Conservation (phyloP, 2,888 invertebrate genomes). For the Sphecodes monilicornis region DNA sequence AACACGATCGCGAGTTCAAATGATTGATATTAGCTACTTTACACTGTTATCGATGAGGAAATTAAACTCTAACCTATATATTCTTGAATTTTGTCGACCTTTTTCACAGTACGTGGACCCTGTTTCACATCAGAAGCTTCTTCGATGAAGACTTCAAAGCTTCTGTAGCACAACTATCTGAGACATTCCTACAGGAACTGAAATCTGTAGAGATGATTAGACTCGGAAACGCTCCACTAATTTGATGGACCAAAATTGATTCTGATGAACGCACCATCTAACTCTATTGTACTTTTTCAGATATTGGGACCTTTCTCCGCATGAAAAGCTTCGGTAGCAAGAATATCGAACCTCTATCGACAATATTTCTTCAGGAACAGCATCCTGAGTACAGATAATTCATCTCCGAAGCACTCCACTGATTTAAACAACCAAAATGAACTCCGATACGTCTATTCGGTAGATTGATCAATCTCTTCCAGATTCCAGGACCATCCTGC, state of each 20-base stretch:
- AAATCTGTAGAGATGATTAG: neutral
- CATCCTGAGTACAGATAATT: neutral
- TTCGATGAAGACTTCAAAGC: neutral
- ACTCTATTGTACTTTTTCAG: neutral
- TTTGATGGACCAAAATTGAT: neutral
- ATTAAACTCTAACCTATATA: neutral
- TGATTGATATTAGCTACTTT: too few species aligned
- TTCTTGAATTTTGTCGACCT: neutral
- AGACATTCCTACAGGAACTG: neutral
- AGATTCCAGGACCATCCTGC: neutral
- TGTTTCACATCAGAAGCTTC: neutral
- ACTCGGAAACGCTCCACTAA: neutral
- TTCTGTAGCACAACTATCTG: neutral
- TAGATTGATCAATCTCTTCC: neutral
- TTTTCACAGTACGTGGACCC: neutral
- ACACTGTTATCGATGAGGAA: neutral
- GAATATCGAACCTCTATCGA: too few species aligned
- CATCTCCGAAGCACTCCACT: neutral
- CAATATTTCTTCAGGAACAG: too few species aligned
- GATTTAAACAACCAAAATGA: neutral
- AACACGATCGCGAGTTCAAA: too few species aligned
- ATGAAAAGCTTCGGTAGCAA: too few species aligned
- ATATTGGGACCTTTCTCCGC: too few species aligned
- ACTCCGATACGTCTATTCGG: neutral
- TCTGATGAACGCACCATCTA: neutral